A percentile compares a stretch with the other conserved stretches of the same genome.
phyloP scores from a whole-genome alignment of 2,797 vertebrate genomes.

The Rhodeus uyekii region DNA sequence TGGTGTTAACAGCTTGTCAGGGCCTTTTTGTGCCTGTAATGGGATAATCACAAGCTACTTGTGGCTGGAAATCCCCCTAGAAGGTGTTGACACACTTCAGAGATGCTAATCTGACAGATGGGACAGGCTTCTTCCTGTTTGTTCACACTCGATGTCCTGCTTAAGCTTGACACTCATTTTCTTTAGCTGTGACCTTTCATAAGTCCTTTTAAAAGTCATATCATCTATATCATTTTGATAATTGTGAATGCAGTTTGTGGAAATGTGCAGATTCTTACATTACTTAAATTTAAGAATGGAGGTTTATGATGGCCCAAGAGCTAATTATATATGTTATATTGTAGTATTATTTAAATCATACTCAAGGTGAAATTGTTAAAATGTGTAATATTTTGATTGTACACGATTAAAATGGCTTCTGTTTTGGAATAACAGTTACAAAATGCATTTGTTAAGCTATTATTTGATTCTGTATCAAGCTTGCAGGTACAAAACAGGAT shows the following conservation, averaged over 20 bases:
- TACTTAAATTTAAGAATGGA: background rate
- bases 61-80: constrained; percentile 68
- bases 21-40: constrained; percentile 75
- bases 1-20: constrained; percentile 71
- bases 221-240: background rate
- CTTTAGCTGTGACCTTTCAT: constrained; percentile 8
- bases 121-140: constrained; percentile 29
- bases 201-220: background rate
- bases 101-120: constrained; percentile 66
- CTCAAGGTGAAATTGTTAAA: background rate
- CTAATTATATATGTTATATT: background rate
- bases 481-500: background rate
- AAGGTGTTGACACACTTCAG: constrained; percentile 62
- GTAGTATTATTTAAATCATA: background rate
- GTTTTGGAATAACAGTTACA: background rate
- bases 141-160: constrained; percentile 10
- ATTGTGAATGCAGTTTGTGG: background rate
- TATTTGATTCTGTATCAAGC: background rate
- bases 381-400: background rate
- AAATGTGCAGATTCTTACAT: background rate
- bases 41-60: constrained; percentile 74
- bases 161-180: background rate
- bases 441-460: background rate
- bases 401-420: background rate
- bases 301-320: background rate